A percentile compares a stretch with the other conserved stretches of the same genome.
Conservation (phyloP, 2,113 vertebrate genomes). For the Hippocampus abdominalis region DNA sequence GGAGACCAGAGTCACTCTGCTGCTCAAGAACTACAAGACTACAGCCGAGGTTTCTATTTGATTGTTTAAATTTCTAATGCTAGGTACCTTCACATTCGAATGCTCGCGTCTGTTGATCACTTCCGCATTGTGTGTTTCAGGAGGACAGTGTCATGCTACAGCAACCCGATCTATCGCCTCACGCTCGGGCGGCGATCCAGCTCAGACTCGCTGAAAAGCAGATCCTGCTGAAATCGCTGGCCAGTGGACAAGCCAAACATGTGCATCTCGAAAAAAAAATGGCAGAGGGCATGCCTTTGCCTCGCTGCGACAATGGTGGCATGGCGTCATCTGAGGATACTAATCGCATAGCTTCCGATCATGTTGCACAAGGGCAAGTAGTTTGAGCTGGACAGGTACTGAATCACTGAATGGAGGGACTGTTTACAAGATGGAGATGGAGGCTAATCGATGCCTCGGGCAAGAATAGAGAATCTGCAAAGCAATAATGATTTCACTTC, state of each 20-base stretch:
- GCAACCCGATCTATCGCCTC: slow-evolving; percentile 76
- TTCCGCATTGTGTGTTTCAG: slow-evolving; percentile 53
- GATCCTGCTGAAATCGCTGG: slow-evolving; percentile 84
- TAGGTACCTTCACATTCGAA: background rate
- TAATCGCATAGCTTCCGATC: slow-evolving; percentile 80
- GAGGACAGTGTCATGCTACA: slow-evolving; percentile 82
- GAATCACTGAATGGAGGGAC: slow-evolving; percentile 76
- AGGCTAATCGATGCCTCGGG: slow-evolving; percentile 11
- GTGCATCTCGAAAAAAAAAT: slow-evolving; percentile 78
- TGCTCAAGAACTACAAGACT: slow-evolving; percentile 94
- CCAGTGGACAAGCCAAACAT: slow-evolving; percentile 76
- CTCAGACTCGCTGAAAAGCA: slow-evolving; percentile 91
- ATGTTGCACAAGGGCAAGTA: slow-evolving; percentile 75
- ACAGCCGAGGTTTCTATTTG: slow-evolving; percentile 58
- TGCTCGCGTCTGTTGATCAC: background rate
- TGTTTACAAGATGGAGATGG: slow-evolving; percentile 66
- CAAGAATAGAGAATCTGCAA: slow-evolving; percentile 5
- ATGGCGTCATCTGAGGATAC: slow-evolving; percentile 83
- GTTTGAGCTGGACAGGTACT: slow-evolving; percentile 58
- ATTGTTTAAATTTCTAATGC: background rate
- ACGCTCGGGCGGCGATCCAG: slow-evolving; percentile 81
- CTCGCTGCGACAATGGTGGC: slow-evolving; percentile 83
- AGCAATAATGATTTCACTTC: background rate
- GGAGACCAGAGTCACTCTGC: slow-evolving; percentile 89
- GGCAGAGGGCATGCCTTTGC: slow-evolving; percentile 76